Conservation (phyloP, 2,797 vertebrate genomes). For the Sebastes nivosus region DNA sequence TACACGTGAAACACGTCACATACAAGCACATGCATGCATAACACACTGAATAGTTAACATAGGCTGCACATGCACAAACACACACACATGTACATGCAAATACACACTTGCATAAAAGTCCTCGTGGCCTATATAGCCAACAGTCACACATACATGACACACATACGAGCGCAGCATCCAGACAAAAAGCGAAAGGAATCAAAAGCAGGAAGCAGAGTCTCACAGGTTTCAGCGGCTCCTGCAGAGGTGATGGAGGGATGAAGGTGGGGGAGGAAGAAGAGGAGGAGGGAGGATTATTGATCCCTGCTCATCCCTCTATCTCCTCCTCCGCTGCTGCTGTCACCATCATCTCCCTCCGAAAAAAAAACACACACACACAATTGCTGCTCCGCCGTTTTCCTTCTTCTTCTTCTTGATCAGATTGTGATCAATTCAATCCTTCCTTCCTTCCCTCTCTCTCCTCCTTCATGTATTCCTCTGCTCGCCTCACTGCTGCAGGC, state of each 20-base stretch:
- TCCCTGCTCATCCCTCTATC: slow-evolving; percentile 56
- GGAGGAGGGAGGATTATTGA: slow-evolving; percentile 53
- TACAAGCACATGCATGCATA: background rate
- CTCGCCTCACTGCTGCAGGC: slow-evolving; percentile 38
- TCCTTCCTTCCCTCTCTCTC: background rate
- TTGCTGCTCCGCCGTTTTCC: background rate
- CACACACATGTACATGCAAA: no score
- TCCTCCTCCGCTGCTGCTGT: slow-evolving; percentile 54
- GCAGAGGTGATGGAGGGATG: slow-evolving; percentile 71
- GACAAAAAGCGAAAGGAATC: background rate
- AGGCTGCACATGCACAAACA: background rate
- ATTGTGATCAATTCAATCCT: slow-evolving; percentile 23
- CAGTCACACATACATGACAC: background rate
- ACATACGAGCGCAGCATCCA: slow-evolving; percentile 25
- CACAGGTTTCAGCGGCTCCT: slow-evolving; percentile 68
- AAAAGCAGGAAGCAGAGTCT: slow-evolving; percentile 37
- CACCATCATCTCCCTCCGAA: slow-evolving; percentile 36
- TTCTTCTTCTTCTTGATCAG: slow-evolving; percentile 29
- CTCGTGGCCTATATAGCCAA: background rate
- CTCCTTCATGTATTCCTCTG: slow-evolving; percentile 18
- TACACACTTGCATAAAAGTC: background rate
- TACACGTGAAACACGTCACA: background rate
- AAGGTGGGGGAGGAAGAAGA: slow-evolving; percentile 48
- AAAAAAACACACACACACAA: background rate
- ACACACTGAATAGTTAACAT: background rate